phyloP scores from a whole-genome alignment of 2,888 invertebrate genomes.

The Ophioninae sp. region DNA sequence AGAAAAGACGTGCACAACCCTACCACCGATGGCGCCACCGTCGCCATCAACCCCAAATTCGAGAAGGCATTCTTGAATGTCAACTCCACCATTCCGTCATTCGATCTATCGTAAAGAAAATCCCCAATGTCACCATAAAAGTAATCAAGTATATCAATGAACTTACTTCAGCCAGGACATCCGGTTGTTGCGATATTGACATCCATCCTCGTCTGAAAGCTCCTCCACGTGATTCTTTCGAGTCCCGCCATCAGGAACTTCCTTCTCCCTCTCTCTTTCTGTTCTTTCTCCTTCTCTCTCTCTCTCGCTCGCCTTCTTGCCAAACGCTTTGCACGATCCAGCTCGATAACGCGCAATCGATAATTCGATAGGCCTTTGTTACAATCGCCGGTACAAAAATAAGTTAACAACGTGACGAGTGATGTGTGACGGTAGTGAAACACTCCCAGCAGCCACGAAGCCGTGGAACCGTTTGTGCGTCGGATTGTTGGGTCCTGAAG shows the following conservation, averaged over 20 bases:
- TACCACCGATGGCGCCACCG: constrained; percentile 72
- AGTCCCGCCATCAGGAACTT: not conserved
- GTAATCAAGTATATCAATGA: not conserved
- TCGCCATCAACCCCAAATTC: constrained; percentile 52
- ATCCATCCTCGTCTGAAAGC: constrained; percentile 15
- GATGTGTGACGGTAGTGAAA: constrained; percentile 51
- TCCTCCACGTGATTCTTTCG: constrained; percentile 10
- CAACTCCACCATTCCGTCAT: constrained; percentile 18
- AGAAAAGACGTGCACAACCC: constrained; percentile 56
- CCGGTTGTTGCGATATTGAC: not conserved
- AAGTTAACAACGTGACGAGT: constrained; percentile 29
- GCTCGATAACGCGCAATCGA: constrained; percentile 35
- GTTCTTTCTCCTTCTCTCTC: not conserved
- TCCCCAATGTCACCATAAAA: not conserved
- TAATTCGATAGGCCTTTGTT: constrained; percentile 19
- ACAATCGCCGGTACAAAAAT: constrained; percentile 28
- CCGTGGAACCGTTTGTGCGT: constrained; percentile 59
- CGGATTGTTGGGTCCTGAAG: constrained; percentile 58
- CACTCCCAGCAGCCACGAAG: constrained; percentile 63
- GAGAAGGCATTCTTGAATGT: not conserved
- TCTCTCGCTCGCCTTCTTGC: not conserved
- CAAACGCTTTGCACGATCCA: constrained; percentile 18
- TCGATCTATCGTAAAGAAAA: not conserved
- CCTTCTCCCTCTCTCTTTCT: not conserved
- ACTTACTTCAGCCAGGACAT: constrained; percentile 36